Percentiles rank a stretch among this genome's conserved stretches.
phyloP scores from a whole-genome alignment of 2,113 vertebrate species.

The Empidonax traillii region DNA sequence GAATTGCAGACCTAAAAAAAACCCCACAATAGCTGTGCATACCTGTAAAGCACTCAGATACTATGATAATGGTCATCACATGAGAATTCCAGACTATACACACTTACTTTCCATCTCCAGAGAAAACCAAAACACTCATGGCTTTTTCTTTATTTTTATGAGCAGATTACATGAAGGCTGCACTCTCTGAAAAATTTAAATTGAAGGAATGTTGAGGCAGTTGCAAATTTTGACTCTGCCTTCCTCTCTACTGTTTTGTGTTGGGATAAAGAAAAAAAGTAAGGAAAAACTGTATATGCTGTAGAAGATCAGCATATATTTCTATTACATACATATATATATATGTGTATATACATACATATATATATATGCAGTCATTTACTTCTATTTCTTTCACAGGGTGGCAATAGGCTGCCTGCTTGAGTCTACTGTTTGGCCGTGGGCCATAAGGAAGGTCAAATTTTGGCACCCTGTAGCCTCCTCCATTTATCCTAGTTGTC shows the following conservation, averaged over 20 bases:
- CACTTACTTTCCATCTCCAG: background rate
- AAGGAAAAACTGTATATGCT: background rate
- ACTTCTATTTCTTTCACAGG: background rate
- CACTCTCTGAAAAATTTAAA: background rate
- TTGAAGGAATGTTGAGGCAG: background rate
- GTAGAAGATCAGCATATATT: background rate
- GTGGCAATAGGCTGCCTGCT: background rate
- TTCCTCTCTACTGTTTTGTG: background rate
- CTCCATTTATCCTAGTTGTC: background rate
- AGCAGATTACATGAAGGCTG: background rate
- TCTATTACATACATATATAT: too few species aligned
- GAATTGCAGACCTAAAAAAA: background rate
- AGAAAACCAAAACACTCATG: fast-evolving
- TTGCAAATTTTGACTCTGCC: background rate
- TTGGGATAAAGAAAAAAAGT: background rate
- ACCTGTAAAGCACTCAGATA: background rate
- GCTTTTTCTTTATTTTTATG: background rate
- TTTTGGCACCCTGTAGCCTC: background rate
- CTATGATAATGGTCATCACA: background rate
- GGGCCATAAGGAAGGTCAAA: background rate
- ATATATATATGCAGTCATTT: background rate
- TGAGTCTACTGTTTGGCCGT: background rate
- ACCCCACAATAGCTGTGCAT: background rate
- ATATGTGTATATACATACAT: too few species aligned
- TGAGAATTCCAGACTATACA: background rate